Evolutionary conservation across 2,888 invertebrate genomes (phyloP).

Genomic region (Ypsolopha sequella): DNA sequence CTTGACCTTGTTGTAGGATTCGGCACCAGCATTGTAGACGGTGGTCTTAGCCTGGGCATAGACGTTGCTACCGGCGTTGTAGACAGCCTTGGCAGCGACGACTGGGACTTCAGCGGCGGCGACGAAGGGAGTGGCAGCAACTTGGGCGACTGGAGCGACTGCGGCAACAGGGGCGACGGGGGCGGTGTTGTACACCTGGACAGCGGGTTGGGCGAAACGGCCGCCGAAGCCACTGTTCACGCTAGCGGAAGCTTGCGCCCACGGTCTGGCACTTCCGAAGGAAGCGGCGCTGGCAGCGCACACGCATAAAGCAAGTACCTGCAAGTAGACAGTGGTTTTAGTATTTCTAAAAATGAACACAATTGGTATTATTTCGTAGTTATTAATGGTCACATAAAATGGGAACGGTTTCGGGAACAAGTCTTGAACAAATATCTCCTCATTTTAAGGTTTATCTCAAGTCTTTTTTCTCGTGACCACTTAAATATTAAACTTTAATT

Average conservation of each 20-base stretch:
- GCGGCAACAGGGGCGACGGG: not conserved
- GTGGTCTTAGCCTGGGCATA: not conserved
- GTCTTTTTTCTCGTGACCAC: too few species aligned
- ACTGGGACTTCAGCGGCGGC: not conserved
- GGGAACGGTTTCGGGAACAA: too few species aligned
- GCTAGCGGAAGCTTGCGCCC: slow-evolving; percentile 11
- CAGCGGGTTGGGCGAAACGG: not conserved
- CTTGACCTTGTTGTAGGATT: not conserved
- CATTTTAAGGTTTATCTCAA: too few species aligned
- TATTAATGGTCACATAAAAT: too few species aligned
- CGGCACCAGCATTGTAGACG: not conserved
- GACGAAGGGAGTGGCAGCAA: not conserved
- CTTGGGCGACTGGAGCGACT: not conserved
- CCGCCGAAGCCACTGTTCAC: not conserved
- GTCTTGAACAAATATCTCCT: too few species aligned
- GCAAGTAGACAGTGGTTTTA: not conserved
- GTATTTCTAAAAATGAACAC: too few species aligned
- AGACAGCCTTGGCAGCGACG: not conserved
- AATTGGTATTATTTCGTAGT: too few species aligned
- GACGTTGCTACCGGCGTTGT: not conserved
- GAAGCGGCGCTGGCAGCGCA: slow-evolving; percentile 15
- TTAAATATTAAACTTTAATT: too few species aligned
- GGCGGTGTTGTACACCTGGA: not conserved
- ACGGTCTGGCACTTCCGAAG: slow-evolving; percentile 9
- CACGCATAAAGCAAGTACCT: slow-evolving; percentile 17